phyloP scores from a whole-genome alignment of 2,888 invertebrate genomes.

The Macroteleia sp. region DNA sequence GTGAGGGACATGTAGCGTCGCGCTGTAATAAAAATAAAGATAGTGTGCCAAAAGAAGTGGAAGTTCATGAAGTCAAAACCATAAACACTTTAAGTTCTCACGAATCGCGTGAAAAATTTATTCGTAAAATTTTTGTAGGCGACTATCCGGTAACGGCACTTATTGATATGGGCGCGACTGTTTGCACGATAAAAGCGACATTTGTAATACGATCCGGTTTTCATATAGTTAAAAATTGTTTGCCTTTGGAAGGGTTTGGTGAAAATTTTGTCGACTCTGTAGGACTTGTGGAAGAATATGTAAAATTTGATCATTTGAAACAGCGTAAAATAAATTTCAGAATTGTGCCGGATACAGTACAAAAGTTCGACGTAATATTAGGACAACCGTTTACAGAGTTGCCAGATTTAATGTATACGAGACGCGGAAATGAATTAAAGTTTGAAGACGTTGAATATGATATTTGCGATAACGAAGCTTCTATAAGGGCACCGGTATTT shows the following conservation, averaged over 20 bases:
- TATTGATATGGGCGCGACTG: neutral
- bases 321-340: slow-evolving; percentile 12
- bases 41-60: neutral
- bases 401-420: slow-evolving; percentile 11
- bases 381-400: slow-evolving; percentile 32
- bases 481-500: neutral
- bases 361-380: slow-evolving; percentile 28
- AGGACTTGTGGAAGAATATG: slow-evolving; percentile 16
- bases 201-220: neutral
- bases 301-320: slow-evolving; percentile 31
- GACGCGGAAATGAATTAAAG: slow-evolving; percentile 10
- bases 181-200: neutral
- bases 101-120: neutral
- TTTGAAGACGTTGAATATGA: slow-evolving; percentile 4
- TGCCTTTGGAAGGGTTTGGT: neutral
- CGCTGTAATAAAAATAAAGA: slow-evolving; percentile 16
- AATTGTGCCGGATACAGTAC: slow-evolving; percentile 25
- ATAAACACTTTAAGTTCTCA: neutral
- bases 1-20: slow-evolving; percentile 23
- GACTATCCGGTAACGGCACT: neutral
- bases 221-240: neutral
- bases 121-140: neutral
- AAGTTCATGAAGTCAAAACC: neutral
- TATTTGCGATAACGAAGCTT: neutral
- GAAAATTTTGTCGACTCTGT: slow-evolving; percentile 26